Base-by-base conservation (phyloP, 2,888 invertebrate species). In the Melieria picta region DNA sequence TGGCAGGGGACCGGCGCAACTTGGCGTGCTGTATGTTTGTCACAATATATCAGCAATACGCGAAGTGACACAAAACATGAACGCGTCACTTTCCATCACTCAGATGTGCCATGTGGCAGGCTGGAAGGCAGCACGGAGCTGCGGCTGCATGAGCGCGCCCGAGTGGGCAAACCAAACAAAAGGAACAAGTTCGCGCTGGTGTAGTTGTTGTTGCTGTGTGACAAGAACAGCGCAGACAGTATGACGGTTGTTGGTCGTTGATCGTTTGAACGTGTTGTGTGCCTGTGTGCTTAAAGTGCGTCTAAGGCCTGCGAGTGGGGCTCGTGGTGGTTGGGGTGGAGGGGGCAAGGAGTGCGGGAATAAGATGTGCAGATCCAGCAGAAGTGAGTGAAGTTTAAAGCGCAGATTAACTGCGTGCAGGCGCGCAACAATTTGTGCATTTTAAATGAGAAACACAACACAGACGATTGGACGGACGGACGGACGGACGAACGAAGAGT, bases 51-150 rank as follows among this genome's bases (percentile, higher is more conserved):
- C 83, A 83, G 81, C 79, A 74, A 76, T 79, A 79, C 74, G 79
- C 76, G 79, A 81, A 83, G 82, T 83, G 83, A 83, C 83, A 84
- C 83, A 83, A 83, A 83, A 83, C 84, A 84, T 84, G 84, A 81
- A 82, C 84, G 83, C 81, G 83, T 83, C 83, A 84, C 82, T 84
- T 83, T 84, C 82, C 84, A 84, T 83, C 83, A 83, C 84, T 82
- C 84, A 82, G 81, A 81, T 81, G 81, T 82, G 84, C 79, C 81
- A 81, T 72, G 77, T 75, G 72, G 61, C 72, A 74, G 61, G 16
- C 16, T 16, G 16, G 16, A 16, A 16, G 16, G 16, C 50, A 43
- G 47, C 5, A 30, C 43, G 52, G 52, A 9, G 43, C 42, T 50
- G 52, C n/a, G 64, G 52, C 30, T 30, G 30, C 7, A 46, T 13